Evolutionary conservation across 2,797 vertebrate species (phyloP).

Genomic region (Nyctalus aviator): DNA sequence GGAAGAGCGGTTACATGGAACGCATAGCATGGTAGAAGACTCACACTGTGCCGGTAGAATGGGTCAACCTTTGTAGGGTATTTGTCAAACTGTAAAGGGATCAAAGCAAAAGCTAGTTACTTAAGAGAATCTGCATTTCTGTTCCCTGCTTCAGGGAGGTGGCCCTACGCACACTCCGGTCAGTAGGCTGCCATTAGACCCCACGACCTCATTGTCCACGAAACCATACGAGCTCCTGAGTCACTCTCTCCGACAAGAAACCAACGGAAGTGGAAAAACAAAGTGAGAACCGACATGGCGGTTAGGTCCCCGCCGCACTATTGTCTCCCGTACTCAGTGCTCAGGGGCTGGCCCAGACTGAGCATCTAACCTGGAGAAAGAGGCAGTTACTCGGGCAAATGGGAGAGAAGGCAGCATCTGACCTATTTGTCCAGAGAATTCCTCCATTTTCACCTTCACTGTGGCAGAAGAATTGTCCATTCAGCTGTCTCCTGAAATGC

Average conservation of each 20-base stretch:
- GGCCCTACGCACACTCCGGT: slow-evolving; percentile 51
- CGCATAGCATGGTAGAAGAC: slow-evolving; percentile 87
- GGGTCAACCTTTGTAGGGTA: slow-evolving; percentile 99
- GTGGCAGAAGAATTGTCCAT: background rate
- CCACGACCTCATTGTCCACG: background rate
- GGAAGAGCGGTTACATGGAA: slow-evolving; percentile 82
- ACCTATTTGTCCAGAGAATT: background rate
- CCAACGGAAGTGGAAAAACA: background rate
- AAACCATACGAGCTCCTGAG: background rate
- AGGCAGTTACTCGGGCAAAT: background rate
- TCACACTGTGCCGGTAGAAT: slow-evolving; percentile 99
- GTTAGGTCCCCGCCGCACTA: background rate
- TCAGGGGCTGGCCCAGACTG: background rate
- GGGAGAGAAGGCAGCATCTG: background rate
- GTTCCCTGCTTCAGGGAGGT: slow-evolving; percentile 4
- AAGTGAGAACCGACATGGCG: background rate
- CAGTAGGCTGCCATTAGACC: slow-evolving; percentile 39
- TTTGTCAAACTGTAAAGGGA: slow-evolving; percentile 99
- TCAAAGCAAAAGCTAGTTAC: slow-evolving; percentile 92
- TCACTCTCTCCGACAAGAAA: background rate
- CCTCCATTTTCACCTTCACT: background rate
- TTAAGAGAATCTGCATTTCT: slow-evolving; percentile 72
- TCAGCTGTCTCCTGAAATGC: background rate
- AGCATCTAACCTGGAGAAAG: background rate
- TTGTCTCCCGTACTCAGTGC: background rate